Percentiles rank a stretch among this genome's conserved stretches.
These are phyloP conservation scores for Pammene fasciana DNA, from an alignment of 2,888 invertebrate genomes.

Conservation along the genomic window DNA sequence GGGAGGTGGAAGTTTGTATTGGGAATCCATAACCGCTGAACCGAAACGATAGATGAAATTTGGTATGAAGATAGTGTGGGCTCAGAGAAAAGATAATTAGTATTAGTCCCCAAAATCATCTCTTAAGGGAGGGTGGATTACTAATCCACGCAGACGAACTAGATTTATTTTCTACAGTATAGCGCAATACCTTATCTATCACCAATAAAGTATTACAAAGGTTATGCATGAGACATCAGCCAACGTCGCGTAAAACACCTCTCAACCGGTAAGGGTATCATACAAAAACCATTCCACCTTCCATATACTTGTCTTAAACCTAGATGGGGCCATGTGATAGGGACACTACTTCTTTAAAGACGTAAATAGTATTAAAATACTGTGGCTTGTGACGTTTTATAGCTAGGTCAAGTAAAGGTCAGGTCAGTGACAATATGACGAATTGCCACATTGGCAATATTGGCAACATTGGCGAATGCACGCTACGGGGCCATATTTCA, in stretches of 20 bases:
- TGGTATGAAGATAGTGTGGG: no score
- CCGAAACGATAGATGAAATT: no score
- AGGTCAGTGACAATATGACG: conserved; percentile 29
- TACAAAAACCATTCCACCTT: conserved; percentile 7
- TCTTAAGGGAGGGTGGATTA: no score
- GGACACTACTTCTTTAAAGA: neutral
- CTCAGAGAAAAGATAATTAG: no score
- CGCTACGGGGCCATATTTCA: conserved; percentile 32
- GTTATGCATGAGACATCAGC: neutral
- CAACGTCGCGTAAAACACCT: neutral
- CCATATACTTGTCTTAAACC: conserved; percentile 6
- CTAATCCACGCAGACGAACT: no score
- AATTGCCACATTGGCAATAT: conserved; percentile 33
- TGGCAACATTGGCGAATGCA: conserved; percentile 16
- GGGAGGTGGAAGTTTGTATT: no score
- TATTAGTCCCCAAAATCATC: no score
- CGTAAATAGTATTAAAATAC: neutral
- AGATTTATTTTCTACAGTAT: neutral
- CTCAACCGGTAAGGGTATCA: conserved; percentile 4
- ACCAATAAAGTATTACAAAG: conserved; percentile 1
- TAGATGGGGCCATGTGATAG: conserved; percentile 9
- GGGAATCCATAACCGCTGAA: no score
- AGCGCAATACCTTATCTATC: neutral
- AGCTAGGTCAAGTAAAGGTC: neutral
- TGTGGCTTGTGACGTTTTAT: neutral